These are phyloP conservation scores for Calosoma granatense DNA, from an alignment of 1,140 invertebrate genomes.

Conservation along the genomic window DNA sequence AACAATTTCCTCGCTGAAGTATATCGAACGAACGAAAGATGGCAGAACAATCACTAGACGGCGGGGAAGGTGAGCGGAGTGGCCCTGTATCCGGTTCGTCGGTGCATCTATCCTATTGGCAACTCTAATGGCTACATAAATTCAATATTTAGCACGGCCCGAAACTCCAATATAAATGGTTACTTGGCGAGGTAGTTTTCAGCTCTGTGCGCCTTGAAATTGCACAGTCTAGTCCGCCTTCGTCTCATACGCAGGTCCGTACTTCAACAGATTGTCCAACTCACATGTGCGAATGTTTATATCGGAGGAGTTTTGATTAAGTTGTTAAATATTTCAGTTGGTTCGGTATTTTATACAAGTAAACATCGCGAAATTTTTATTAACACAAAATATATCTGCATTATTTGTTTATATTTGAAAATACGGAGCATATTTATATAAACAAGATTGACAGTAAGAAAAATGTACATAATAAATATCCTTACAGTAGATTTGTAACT, in stretches of 20 bases:
- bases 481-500: no score
- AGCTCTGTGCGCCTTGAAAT: conserved; percentile 1
- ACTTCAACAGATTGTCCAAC: no score
- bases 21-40: conserved; percentile 1
- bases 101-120: conserved; percentile 4
- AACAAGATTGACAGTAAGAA: no score
- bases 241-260: neutral
- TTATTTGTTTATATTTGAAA: no score
- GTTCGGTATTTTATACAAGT: no score
- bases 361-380: no score
- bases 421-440: no score
- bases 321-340: no score
- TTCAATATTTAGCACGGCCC: conserved; percentile 26
- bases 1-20: conserved; percentile 3
- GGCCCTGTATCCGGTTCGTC: neutral
- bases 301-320: no score
- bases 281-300: no score
- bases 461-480: no score
- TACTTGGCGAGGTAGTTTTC: conserved; percentile 22
- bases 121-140: conserved; percentile 23
- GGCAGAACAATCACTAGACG: conserved; percentile 3
- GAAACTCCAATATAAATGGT: conserved; percentile 23
- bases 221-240: neutral
- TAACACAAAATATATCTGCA: no score
- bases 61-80: neutral